These are phyloP conservation scores for Margarornis squamiger DNA, from an alignment of 2,797 vertebrate species.

Conservation along the genomic window DNA sequence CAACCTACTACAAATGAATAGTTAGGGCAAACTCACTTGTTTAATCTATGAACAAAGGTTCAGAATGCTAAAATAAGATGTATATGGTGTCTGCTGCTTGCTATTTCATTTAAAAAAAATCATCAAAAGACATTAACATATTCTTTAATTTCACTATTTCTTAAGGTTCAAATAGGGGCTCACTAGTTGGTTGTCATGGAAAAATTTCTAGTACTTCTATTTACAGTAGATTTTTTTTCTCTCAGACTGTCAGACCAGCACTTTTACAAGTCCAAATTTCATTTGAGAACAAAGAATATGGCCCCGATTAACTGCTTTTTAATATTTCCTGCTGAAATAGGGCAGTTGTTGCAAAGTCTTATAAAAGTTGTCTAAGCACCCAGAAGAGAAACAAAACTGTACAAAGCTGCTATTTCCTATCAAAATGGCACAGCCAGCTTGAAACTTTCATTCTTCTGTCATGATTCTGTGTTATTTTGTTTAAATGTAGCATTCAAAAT, in stretches of 20 bases:
- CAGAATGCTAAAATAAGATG: background rate
- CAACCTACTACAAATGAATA: background rate
- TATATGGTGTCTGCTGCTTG: background rate
- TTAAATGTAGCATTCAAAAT: background rate
- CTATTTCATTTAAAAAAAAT: background rate
- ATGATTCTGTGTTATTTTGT: background rate
- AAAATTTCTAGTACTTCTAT: background rate
- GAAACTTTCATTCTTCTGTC: background rate
- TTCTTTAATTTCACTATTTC: background rate
- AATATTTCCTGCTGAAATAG: background rate
- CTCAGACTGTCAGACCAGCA: background rate
- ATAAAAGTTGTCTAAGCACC: background rate
- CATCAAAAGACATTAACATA: background rate
- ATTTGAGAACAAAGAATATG: background rate
- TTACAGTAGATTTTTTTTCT: background rate
- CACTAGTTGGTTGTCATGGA: background rate
- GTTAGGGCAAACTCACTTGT: background rate
- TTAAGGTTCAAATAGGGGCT: background rate
- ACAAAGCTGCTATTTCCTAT: background rate
- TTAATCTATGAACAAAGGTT: background rate
- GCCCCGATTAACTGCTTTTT: background rate
- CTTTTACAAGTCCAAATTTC: background rate
- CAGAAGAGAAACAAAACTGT: background rate
- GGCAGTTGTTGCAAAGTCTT: background rate
- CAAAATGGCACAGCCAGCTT: background rate